Evolutionary conservation across 1,140 invertebrate species (phyloP).

Genomic region (Microplitis mediator): DNA sequence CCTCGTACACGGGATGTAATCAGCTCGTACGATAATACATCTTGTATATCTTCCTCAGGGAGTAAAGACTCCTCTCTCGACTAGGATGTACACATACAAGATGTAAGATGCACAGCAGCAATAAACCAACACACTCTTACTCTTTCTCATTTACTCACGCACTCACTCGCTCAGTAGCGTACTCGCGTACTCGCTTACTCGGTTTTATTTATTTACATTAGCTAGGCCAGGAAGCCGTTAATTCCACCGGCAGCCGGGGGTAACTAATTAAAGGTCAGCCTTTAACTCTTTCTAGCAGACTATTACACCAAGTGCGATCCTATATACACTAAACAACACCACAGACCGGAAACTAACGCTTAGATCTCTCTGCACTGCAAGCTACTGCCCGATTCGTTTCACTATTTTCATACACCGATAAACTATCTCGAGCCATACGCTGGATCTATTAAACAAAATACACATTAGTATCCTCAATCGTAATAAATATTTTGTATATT

Average conservation of each 20-base stretch:
- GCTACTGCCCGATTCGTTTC: constrained; percentile 45
- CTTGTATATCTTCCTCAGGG: constrained; percentile 14
- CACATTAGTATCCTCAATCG: too few relatives aligned
- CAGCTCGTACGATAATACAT: not conserved
- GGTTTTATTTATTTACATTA: constrained; percentile 53
- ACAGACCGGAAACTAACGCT: constrained; percentile 48
- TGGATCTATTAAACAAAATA: too few relatives aligned
- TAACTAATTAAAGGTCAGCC: constrained; percentile 57
- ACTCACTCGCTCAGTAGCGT: not conserved
- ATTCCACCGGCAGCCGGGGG: constrained; percentile 44
- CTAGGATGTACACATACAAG: not conserved
- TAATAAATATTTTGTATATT: too few relatives aligned
- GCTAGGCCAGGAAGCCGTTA: constrained; percentile 52
- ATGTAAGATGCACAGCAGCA: too few relatives aligned
- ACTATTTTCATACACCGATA: constrained; percentile 50
- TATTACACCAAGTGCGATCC: not conserved
- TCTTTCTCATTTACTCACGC: too few relatives aligned
- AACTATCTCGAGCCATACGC: not conserved
- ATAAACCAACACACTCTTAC: not conserved
- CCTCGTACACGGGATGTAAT: not conserved
- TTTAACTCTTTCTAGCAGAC: not conserved
- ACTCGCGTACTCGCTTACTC: constrained; percentile 2
- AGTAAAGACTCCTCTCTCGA: not conserved
- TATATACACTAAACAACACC: not conserved
- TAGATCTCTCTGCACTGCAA: constrained; percentile 30